Percentiles rank a stretch among this genome's conserved stretches.
Conservation (phyloP, 53 echinoderm and acorn worm genomes). For the Paracentrotus lividus region DNA sequence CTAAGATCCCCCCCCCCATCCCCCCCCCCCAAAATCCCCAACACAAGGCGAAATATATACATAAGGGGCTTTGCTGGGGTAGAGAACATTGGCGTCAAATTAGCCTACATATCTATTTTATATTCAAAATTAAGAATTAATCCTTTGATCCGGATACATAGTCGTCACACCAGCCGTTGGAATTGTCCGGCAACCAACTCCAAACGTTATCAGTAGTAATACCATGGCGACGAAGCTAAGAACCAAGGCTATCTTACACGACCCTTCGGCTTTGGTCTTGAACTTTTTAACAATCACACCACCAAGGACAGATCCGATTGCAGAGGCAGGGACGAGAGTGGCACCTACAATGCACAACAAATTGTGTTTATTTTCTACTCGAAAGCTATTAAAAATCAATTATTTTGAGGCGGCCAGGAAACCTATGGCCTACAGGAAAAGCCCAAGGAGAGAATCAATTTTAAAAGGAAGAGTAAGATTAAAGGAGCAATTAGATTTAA, state of each 20-base stretch:
- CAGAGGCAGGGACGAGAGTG: constrained; percentile 47
- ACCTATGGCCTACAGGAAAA: no score
- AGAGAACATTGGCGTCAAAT: no score
- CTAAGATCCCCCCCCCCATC: no score
- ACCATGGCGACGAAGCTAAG: constrained; percentile 46
- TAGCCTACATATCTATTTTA: no score
- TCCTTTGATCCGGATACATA: constrained; percentile 51
- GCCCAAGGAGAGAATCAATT: no score
- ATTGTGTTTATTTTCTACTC: background rate
- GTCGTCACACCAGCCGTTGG: constrained; percentile 68
- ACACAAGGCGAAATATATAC: no score
- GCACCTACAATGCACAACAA: constrained; percentile 51
- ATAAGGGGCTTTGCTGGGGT: background rate
- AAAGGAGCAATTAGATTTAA: no score
- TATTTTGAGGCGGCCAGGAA: no score
- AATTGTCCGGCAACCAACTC: constrained; percentile 55
- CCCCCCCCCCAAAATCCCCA: no score
- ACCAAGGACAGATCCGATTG: constrained; percentile 66
- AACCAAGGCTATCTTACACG: constrained; percentile 68
- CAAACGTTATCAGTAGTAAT: constrained; percentile 47
- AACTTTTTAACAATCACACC: constrained; percentile 64
- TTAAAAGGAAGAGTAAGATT: no score
- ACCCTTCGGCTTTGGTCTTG: constrained; percentile 60
- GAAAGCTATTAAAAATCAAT: no score
- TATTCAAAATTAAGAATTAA: background rate